Evolutionary conservation across 2,888 invertebrate genomes (phyloP).

Genomic region (Monochamus alternatus): DNA sequence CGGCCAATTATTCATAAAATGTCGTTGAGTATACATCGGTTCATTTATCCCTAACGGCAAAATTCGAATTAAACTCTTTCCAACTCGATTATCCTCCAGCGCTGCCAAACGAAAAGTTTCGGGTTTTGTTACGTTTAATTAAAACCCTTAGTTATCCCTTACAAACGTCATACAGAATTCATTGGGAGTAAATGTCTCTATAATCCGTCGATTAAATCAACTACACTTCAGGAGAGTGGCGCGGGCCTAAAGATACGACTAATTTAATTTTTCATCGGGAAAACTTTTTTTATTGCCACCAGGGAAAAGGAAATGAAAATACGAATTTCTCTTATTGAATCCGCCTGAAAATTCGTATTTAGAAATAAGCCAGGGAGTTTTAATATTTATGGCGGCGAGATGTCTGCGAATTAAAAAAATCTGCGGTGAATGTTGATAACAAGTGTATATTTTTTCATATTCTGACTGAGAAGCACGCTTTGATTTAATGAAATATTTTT

Average conservation of each 20-base stretch:
- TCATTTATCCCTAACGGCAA: too few species aligned
- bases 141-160: not conserved
- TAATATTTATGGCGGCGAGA: too few species aligned
- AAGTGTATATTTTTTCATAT: too few species aligned
- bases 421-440: too few species aligned
- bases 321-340: constrained; percentile 1
- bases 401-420: too few species aligned
- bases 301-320: not conserved
- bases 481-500: too few species aligned
- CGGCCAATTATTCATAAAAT: too few species aligned
- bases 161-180: constrained; percentile 6
- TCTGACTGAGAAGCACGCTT: too few species aligned
- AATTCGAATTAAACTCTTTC: too few species aligned
- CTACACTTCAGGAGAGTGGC: not conserved
- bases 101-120: too few species aligned
- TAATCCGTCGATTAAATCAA: constrained; percentile 6
- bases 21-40: too few species aligned
- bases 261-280: constrained; percentile 5
- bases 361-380: not conserved
- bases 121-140: not conserved
- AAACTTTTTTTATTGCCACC: constrained; percentile 11
- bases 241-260: not conserved
- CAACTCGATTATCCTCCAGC: too few species aligned
- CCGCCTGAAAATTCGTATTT: not conserved
- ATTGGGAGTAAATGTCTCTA: not conserved